Percentiles rank a stretch among this genome's conserved stretches.
Evolutionary conservation across 1,140 invertebrate species (phyloP).

Genomic region (Drosophila saltans): DNA sequence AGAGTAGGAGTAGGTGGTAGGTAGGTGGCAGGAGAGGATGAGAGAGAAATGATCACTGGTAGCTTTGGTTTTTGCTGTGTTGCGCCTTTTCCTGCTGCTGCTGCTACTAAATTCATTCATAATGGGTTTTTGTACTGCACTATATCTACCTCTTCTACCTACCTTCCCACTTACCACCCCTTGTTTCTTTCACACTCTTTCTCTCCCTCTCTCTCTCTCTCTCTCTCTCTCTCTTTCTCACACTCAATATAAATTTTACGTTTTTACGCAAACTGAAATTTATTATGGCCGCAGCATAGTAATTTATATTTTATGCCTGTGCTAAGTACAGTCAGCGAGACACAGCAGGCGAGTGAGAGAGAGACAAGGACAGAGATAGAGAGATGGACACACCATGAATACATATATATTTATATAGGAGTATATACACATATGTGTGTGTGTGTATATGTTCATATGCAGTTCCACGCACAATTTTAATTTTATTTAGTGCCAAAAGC

Average conservation of each 20-base stretch:
- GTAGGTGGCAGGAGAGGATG: background rate
- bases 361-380: background rate
- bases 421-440: constrained; percentile 7
- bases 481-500: constrained; percentile 48
- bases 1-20: constrained; percentile 23
- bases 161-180: background rate
- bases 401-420: constrained; percentile 23
- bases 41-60: constrained; percentile 44
- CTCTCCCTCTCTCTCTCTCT: background rate
- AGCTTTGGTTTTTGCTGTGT: constrained; percentile 66
- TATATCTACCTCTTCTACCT: background rate
- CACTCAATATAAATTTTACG: constrained; percentile 64
- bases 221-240: background rate
- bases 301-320: constrained; percentile 81
- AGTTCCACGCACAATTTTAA: constrained; percentile 70
- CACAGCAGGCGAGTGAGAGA: background rate
- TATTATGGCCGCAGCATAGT: constrained; percentile 76
- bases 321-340: constrained; percentile 57
- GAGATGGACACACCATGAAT: constrained; percentile 22
- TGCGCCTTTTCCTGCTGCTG: constrained; percentile 28
- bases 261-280: constrained; percentile 81
- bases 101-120: constrained; percentile 79
- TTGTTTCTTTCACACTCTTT: background rate
- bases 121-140: constrained; percentile 66
- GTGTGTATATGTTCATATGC: constrained; percentile 18